phyloP scores from a whole-genome alignment of 2,888 invertebrate species.

The Diaphora mendica region DNA sequence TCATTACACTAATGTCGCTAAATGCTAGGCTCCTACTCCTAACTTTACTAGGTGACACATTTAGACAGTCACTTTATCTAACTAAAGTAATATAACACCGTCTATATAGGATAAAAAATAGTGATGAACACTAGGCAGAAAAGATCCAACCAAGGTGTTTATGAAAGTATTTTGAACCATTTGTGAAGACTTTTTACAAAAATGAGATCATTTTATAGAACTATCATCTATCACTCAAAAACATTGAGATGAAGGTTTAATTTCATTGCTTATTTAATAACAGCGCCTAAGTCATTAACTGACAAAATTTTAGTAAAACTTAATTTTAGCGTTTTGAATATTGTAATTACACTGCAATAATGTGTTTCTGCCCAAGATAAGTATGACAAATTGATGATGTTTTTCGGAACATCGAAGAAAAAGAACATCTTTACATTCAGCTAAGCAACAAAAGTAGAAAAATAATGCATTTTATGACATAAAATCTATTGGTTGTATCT shows the following conservation, averaged over 20 bases:
- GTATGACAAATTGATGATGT: no score
- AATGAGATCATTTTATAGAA: no score
- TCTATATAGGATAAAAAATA: neutral
- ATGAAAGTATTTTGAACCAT: neutral
- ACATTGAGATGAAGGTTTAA: neutral
- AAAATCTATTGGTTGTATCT: neutral
- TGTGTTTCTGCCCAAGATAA: no score
- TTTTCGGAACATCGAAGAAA: no score
- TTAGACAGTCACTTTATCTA: constrained; percentile 4
- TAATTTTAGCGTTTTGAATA: no score
- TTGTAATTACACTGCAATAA: neutral
- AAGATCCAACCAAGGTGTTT: neutral
- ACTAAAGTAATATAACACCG: constrained; percentile 7
- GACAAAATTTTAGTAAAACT: neutral
- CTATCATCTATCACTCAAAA: no score
- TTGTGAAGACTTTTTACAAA: neutral
- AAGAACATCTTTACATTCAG: no score
- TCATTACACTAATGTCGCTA: constrained; percentile 41
- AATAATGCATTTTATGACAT: no score
- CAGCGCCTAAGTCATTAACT: neutral
- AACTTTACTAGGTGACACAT: constrained; percentile 27
- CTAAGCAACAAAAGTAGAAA: no score
- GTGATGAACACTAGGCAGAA: neutral
- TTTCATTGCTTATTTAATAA: neutral
- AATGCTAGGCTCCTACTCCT: constrained; percentile 35